Evolutionary conservation across 2,888 invertebrate genomes (phyloP), one percentile per base, ranked within the genome.

Genomic region (Xanthorhoe spadicearia): DNA sequence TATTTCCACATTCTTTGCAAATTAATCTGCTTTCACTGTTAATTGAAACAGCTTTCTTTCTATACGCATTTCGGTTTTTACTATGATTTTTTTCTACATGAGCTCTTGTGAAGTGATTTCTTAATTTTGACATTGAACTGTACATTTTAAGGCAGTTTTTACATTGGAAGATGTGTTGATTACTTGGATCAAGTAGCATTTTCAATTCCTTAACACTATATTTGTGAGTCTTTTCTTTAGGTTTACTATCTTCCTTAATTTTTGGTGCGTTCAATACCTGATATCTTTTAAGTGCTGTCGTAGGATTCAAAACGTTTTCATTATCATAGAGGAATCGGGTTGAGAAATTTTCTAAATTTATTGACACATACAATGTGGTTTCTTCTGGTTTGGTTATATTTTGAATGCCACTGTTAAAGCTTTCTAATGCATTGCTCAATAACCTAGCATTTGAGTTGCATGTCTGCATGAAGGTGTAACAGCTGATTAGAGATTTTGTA

Each of bases 1-100:
- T 78, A 68, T 87, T 88, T 0, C 89, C 90, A 70, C 91, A 91
- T 66, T 87, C 83, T 23, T 74, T 82, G 55, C 90, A 91, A 1
- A 87, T 75, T 10, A 82, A 52, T 1, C 66, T 74, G 51, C 81
- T 83, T 49, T 83, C 80, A 55, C 71, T 75, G 64, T 79, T 79
- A 53, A 90, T 89, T 0, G 73, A 65, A 38, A 82, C 78, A 53
- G 89, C 64, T 17, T 49, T 54, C 28, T 80, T 73, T 13, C n/a
- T 35, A 72, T 82, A 89, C 61, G 74, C 79, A 69, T 79, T 81
- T 2, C 79, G 71, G 56, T 87, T 88, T 58, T 84, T 77, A 0
- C 83, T 81, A 51, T 77, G 82, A 5, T 60, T 65, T 69, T 87
- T 88, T 2, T 86, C 83, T 6, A 84, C 84, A 74, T 90, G 91